A percentile compares a stretch with the other conserved stretches of the same genome.
These are phyloP conservation scores for Zaprionus lineosus DNA, from an alignment of 2,888 invertebrate genomes.

Conservation along the genomic window DNA sequence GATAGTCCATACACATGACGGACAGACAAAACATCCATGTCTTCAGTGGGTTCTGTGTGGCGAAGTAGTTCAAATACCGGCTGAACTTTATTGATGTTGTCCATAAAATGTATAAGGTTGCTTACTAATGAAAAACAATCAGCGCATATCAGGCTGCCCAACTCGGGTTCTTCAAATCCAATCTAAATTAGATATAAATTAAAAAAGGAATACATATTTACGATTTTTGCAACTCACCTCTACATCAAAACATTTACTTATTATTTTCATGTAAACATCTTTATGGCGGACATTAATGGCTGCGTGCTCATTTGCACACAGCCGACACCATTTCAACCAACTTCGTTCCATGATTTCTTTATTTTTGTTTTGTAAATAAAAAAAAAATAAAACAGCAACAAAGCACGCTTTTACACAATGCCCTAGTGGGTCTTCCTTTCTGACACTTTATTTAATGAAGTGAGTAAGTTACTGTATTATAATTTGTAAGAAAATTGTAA, in stretches of 20 bases:
- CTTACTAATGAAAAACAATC: slow-evolving; percentile 39
- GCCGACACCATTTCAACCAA: slow-evolving; percentile 59
- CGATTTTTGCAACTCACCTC: slow-evolving; percentile 38
- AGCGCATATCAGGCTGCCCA: slow-evolving; percentile 52
- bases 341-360: slow-evolving; percentile 1
- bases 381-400: too few relatives aligned
- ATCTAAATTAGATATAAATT: slow-evolving; percentile 28
- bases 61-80: slow-evolving; percentile 59
- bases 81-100: slow-evolving; percentile 54
- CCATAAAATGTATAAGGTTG: slow-evolving; percentile 30
- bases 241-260: slow-evolving; percentile 61
- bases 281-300: slow-evolving; percentile 19
- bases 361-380: too few relatives aligned
- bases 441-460: too few relatives aligned
- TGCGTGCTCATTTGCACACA: slow-evolving; percentile 51
- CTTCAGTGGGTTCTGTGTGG: slow-evolving; percentile 43
- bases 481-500: too few relatives aligned
- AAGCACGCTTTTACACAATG: too few relatives aligned
- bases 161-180: slow-evolving; percentile 46
- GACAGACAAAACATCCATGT: slow-evolving; percentile 32
- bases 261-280: slow-evolving; percentile 37
- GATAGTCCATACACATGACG: slow-evolving; percentile 46
- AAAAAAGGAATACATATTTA: background rate
- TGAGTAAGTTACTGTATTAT: too few relatives aligned
- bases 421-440: too few relatives aligned